Percentiles rank a stretch among this genome's conserved stretches.
phyloP scores from a whole-genome alignment of 2,888 invertebrate genomes.

The Drosophila lacicola region DNA sequence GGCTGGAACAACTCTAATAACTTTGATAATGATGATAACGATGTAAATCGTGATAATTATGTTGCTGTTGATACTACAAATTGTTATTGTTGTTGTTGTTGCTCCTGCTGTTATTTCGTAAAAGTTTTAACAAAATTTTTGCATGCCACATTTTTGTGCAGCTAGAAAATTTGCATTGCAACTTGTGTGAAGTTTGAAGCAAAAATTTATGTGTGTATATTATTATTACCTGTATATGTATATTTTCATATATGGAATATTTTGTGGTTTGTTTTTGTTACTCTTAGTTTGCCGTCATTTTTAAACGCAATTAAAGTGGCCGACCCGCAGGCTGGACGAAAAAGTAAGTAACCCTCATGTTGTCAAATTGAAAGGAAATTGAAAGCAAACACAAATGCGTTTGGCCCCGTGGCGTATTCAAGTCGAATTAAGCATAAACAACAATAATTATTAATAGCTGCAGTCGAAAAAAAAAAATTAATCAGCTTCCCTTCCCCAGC shows the following conservation, averaged over 20 bases:
- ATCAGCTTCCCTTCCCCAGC: conserved; percentile 4
- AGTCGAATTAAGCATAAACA: conserved; percentile 15
- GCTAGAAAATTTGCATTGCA: conserved; percentile 13
- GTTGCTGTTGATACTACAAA: conserved; percentile 6
- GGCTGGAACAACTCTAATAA: conserved; percentile 9
- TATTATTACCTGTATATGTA: background rate
- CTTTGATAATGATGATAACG: conserved; percentile 1
- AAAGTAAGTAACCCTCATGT: conserved; percentile 19
- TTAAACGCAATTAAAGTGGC: conserved; percentile 62
- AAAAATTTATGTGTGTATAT: background rate
- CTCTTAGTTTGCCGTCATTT: conserved; percentile 36
- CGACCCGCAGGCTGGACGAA: background rate
- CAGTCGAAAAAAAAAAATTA: conserved; percentile 12
- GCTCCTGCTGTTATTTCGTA: conserved; percentile 11
- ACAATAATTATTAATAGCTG: conserved; percentile 31
- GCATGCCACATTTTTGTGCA: conserved; percentile 37
- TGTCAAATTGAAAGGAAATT: conserved; percentile 46
- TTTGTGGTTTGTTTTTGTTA: conserved; percentile 1
- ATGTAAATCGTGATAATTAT: conserved; percentile 7
- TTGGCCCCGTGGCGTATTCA: conserved; percentile 30
- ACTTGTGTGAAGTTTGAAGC: conserved; percentile 1
- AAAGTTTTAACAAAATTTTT: conserved; percentile 32
- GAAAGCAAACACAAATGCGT: conserved; percentile 43
- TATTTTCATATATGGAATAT: background rate
- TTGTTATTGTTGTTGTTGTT: conserved; percentile 9